These are phyloP conservation scores for Mimas tiliae DNA, from an alignment of 2,888 invertebrate genomes.

Conservation along the genomic window DNA sequence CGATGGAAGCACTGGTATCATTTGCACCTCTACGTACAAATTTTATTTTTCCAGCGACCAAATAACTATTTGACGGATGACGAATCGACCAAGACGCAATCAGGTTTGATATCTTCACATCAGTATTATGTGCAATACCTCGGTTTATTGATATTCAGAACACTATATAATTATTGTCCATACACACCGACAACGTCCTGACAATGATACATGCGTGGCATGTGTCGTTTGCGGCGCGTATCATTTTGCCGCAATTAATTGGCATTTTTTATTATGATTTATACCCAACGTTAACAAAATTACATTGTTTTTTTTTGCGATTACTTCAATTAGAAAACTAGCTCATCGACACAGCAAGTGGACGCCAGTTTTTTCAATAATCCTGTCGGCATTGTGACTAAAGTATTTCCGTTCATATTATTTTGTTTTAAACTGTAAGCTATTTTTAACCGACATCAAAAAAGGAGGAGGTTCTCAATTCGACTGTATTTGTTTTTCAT, in stretches of 20 bases:
- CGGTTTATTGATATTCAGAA: background rate
- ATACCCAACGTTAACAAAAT: conserved; percentile 9
- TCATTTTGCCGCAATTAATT: conserved; percentile 24
- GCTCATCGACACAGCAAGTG: background rate
- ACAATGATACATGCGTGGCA: conserved; percentile 19
- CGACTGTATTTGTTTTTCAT: too few species aligned
- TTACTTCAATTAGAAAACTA: conserved; percentile 16
- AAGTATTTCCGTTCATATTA: background rate
- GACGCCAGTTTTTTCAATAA: background rate
- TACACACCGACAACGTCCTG: background rate
- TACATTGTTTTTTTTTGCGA: background rate
- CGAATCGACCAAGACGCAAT: too few species aligned
- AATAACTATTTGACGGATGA: too few species aligned
- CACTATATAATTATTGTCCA: background rate
- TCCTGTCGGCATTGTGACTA: background rate
- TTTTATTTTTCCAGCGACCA: too few species aligned
- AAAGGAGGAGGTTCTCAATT: too few species aligned
- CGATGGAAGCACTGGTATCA: too few species aligned
- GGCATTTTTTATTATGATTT: conserved; percentile 19
- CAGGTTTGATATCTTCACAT: too few species aligned
- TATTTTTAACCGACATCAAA: too few species aligned
- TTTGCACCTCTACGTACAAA: too few species aligned
- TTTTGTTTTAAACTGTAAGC: too few species aligned
- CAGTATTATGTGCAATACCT: background rate
- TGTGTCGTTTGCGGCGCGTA: conserved; percentile 13